A percentile compares a stretch with the other conserved stretches of the same genome.
Conservation (phyloP, 2,797 vertebrate genomes). For the Arctocebus calabarensis region DNA sequence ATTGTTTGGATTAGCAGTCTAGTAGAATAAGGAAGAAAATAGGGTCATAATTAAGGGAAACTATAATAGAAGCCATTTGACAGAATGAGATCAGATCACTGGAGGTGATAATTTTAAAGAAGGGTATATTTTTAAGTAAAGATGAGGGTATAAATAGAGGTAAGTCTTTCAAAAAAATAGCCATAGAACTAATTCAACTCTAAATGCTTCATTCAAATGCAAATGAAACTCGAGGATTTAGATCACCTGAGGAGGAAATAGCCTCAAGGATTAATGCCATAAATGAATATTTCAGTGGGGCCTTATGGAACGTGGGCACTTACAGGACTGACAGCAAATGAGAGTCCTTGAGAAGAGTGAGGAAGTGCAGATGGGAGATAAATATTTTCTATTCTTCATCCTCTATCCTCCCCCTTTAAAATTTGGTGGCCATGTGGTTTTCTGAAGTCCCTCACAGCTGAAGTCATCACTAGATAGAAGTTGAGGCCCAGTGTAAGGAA, state of each 20-base stretch:
- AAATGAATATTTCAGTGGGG: background rate
- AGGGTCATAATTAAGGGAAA: conserved; percentile 46
- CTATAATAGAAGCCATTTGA: background rate
- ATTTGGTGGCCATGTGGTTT: background rate
- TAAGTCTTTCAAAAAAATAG: conserved; percentile 57
- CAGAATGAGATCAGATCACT: conserved; percentile 54
- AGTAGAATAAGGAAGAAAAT: conserved; percentile 53
- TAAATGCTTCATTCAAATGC: conserved; percentile 51
- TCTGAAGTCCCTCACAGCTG: background rate
- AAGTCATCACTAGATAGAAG: background rate
- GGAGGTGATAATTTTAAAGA: conserved; percentile 57
- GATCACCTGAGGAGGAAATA: conserved; percentile 7
- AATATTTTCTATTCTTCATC: background rate
- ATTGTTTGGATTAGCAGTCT: conserved; percentile 70
- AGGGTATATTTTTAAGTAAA: conserved; percentile 53
- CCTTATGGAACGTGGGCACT: background rate
- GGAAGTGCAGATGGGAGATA: background rate
- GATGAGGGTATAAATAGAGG: background rate
- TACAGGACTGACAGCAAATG: background rate
- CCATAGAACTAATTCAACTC: conserved; percentile 52
- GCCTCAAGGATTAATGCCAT: background rate
- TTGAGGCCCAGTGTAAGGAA: background rate
- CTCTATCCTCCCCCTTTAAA: background rate
- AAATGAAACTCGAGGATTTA: conserved; percentile 47
- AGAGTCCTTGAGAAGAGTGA: background rate